Percentiles rank a stretch among this genome's conserved stretches.
Conservation (phyloP, 2,797 vertebrate species). For the Peromyscus eremicus region DNA sequence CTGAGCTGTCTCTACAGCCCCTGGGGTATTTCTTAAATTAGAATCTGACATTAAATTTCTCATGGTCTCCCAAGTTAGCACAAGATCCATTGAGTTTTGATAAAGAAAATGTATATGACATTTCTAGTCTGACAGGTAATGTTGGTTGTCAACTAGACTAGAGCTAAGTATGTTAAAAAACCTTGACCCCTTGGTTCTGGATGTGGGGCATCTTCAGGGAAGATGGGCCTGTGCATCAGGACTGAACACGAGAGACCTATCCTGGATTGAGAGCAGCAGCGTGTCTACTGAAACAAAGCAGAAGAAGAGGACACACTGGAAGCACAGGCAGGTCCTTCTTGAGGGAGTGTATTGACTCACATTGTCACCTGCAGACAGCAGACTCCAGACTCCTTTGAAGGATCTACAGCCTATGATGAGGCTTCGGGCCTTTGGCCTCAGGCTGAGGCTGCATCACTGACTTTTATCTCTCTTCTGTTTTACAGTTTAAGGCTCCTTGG, state of each 20-base stretch:
- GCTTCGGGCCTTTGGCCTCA: background rate
- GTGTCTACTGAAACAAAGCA: too few relatives aligned
- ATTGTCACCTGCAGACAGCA: background rate
- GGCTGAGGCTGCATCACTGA: too few relatives aligned
- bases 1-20: background rate
- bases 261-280: background rate
- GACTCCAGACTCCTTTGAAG: background rate
- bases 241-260: background rate
- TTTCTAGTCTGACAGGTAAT: background rate
- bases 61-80: background rate
- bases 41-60: conserved; percentile 19
- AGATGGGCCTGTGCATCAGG: background rate
- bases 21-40: background rate
- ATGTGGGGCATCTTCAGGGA: background rate
- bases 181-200: too few relatives aligned
- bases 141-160: background rate
- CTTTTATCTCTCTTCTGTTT: background rate
- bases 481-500: background rate
- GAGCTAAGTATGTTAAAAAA: background rate
- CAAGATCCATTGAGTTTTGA: background rate
- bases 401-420: background rate
- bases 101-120: background rate
- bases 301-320: background rate
- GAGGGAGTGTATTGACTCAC: too few relatives aligned
- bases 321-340: background rate